A percentile compares a stretch with the other conserved stretches of the same genome.
Conservation (phyloP, 2,797 vertebrate species). For the Limosa lapponica region DNA sequence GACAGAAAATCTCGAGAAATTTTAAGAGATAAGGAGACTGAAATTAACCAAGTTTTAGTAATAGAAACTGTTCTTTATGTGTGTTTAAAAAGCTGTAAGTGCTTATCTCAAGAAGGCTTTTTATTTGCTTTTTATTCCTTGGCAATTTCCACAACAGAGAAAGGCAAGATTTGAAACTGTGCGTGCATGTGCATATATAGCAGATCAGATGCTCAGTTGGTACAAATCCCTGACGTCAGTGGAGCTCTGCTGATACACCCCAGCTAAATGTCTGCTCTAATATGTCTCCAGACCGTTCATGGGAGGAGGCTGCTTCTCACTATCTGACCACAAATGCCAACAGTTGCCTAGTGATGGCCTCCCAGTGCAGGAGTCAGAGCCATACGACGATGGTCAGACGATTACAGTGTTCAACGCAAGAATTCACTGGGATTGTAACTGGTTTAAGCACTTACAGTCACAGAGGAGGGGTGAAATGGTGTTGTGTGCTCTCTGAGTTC, state of each 20-base stretch:
- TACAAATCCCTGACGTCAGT: neutral
- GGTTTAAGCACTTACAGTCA: neutral
- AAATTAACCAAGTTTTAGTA: neutral
- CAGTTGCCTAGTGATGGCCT: neutral
- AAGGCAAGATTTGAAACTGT: neutral
- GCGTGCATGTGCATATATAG: neutral
- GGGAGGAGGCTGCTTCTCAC: neutral
- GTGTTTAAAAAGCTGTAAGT: neutral
- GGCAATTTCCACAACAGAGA: neutral
- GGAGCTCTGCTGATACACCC: neutral
- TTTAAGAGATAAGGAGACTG: neutral
- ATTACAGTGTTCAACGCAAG: rapidly evolving
- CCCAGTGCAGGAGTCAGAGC: neutral
- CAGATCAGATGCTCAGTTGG: neutral
- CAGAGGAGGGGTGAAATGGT: neutral
- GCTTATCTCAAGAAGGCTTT: neutral
- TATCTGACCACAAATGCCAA: neutral
- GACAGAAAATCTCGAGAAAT: neutral
- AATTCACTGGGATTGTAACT: neutral
- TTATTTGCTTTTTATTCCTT: neutral
- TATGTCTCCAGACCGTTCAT: neutral
- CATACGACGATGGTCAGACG: rapidly evolving
- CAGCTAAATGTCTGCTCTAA: neutral
- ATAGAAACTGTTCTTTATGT: neutral
- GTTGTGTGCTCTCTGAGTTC: neutral